Conservation (phyloP, 2,797 vertebrate genomes). For the Lithobates pipiens region DNA sequence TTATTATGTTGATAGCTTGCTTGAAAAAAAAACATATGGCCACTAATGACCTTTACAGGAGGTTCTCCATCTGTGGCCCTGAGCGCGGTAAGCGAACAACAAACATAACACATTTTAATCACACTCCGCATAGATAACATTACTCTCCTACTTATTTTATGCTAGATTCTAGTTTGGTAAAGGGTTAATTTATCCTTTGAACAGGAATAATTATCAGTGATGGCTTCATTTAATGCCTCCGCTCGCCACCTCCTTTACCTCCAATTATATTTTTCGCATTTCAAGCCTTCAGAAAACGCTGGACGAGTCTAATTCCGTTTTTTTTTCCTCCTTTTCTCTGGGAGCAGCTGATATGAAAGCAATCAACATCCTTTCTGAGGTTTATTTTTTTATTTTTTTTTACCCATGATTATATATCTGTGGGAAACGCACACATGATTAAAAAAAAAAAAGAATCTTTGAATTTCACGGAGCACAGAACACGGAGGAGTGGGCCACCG, state of each 20-base stretch:
- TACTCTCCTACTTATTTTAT: too few species aligned
- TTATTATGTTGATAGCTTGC: too few species aligned
- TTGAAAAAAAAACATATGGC: too few species aligned
- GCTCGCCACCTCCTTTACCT: not conserved
- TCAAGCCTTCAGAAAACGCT: not conserved
- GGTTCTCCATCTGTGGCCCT: too few species aligned
- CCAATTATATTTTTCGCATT: slow-evolving; percentile 23
- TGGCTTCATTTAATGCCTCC: not conserved
- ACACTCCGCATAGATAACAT: too few species aligned
- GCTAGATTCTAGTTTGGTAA: too few species aligned
- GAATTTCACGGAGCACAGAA: not conserved
- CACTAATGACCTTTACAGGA: too few species aligned
- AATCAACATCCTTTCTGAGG: slow-evolving; percentile 26
- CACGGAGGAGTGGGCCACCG: not conserved
- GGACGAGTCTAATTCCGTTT: slow-evolving; percentile 8
- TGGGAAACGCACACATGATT: not conserved
- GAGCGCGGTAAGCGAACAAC: too few species aligned
- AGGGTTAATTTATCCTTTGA: not conserved
- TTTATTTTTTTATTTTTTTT: not conserved
- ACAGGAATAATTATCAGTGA: slow-evolving; percentile 5
- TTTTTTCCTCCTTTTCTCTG: slow-evolving; percentile 6
- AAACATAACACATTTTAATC: too few species aligned
- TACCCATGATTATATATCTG: slow-evolving; percentile 33
- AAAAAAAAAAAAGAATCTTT: not conserved
- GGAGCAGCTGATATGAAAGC: slow-evolving; percentile 31